phyloP scores from a whole-genome alignment of 2,888 invertebrate species.

The Muscina levida region DNA sequence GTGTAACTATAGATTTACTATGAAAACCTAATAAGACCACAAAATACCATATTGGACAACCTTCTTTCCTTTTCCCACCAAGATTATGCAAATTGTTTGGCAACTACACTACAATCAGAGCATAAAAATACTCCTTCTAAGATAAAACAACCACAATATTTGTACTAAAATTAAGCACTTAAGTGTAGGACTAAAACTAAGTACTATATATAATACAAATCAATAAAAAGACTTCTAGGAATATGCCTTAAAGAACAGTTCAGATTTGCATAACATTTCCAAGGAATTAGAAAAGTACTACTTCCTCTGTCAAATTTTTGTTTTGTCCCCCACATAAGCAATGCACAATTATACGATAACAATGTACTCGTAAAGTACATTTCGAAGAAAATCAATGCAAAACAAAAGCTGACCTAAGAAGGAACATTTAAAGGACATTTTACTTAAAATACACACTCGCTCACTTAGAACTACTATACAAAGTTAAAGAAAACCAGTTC shows the following conservation, averaged over 20 bases:
- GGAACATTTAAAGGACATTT: no score
- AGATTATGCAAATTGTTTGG: conserved; percentile 15
- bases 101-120: no score
- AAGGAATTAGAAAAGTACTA: no score
- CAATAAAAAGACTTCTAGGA: conserved; percentile 55
- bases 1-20: background rate
- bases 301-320: no score
- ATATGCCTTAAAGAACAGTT: conserved; percentile 41
- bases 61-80: background rate
- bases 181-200: background rate
- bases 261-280: conserved; percentile 57
- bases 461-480: no score
- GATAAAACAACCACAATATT: conserved; percentile 38
- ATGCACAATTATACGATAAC: no score
- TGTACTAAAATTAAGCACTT: conserved; percentile 40
- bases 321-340: no score
- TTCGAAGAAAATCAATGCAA: no score
- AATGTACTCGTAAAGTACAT: no score
- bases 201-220: background rate
- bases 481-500: no score
- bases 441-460: no score
- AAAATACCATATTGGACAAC: background rate
- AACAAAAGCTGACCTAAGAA: no score
- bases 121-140: conserved; percentile 40
- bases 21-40: conserved; percentile 22